phyloP scores from a whole-genome alignment of 2,797 vertebrate genomes.

The Oryzias dopingdopingensis region DNA sequence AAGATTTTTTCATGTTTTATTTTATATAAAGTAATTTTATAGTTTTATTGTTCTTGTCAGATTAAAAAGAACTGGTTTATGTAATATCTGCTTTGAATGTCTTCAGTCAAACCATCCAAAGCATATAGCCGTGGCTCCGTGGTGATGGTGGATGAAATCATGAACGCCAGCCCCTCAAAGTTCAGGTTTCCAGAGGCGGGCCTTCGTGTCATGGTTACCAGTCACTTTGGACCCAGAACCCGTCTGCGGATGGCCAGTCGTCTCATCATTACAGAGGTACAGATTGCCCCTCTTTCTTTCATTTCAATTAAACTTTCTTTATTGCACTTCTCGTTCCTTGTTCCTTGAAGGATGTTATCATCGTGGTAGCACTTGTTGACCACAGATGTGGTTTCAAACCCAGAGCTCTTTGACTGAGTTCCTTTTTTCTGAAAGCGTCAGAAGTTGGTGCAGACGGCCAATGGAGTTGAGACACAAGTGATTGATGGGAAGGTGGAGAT shows the following conservation, averaged over 20 bases:
- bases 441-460: slow-evolving; percentile 89
- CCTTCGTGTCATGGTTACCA: slow-evolving; percentile 94
- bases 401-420: slow-evolving; percentile 64
- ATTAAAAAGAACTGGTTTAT: too few species aligned
- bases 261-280: slow-evolving; percentile 96
- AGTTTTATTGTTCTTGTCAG: too few species aligned
- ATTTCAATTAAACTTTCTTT: too few species aligned
- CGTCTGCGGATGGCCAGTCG: slow-evolving; percentile 96
- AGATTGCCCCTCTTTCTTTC: not conserved
- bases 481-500: slow-evolving; percentile 88
- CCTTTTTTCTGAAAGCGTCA: slow-evolving; percentile 81
- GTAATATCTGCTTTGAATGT: not conserved
- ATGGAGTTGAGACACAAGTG: slow-evolving; percentile 83
- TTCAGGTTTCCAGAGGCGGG: slow-evolving; percentile 94
- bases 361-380: too few species aligned
- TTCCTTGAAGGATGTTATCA: too few species aligned
- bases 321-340: not conserved
- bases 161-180: slow-evolving; percentile 91
- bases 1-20: not conserved
- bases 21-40: too few species aligned
- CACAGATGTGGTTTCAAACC: not conserved
- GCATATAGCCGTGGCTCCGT: slow-evolving; percentile 84
- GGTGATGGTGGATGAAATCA: slow-evolving; percentile 97
- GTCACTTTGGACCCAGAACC: slow-evolving; percentile 95
- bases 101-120: slow-evolving; percentile 86